Conservation (phyloP, 1,140 invertebrate genomes). For the Nephotettix cincticeps region DNA sequence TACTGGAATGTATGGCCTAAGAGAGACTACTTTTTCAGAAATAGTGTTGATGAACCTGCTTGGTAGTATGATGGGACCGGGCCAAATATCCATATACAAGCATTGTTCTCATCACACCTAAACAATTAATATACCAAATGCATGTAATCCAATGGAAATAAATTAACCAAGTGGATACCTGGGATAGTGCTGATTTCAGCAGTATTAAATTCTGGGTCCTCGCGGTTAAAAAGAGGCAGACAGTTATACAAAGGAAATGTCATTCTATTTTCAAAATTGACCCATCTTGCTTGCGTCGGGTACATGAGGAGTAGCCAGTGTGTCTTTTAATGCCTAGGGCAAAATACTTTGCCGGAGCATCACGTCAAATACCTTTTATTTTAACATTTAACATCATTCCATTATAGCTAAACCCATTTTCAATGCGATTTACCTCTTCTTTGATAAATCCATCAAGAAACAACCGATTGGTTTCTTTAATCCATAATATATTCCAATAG, state of each 20-base stretch:
- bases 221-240: conserved; percentile 33
- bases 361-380: conserved; percentile 37
- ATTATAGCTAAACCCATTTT: conserved; percentile 28
- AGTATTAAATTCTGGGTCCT: conserved; percentile 44
- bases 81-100: conserved; percentile 41
- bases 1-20: conserved; percentile 32
- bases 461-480: conserved; percentile 33
- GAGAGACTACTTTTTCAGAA: conserved; percentile 24
- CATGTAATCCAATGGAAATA: conserved; percentile 34
- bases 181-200: conserved; percentile 34
- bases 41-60: conserved; percentile 13
- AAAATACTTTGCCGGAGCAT: conserved; percentile 40
- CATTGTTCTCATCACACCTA: conserved; percentile 48
- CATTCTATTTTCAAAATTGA: conserved; percentile 35
- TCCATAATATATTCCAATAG: conserved; percentile 38
- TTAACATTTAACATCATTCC: conserved; percentile 25
- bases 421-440: conserved; percentile 31
- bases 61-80: not conserved
- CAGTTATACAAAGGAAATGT: conserved; percentile 35
- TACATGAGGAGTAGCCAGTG: conserved; percentile 37
- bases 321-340: conserved; percentile 38
- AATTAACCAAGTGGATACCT: conserved; percentile 43
- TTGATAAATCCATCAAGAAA: conserved; percentile 36
- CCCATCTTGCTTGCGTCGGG: conserved; percentile 39
- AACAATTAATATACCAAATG: conserved; percentile 45